Base-by-base conservation (phyloP, 2,797 vertebrate species). In the Rhinogobio ventralis region DNA sequence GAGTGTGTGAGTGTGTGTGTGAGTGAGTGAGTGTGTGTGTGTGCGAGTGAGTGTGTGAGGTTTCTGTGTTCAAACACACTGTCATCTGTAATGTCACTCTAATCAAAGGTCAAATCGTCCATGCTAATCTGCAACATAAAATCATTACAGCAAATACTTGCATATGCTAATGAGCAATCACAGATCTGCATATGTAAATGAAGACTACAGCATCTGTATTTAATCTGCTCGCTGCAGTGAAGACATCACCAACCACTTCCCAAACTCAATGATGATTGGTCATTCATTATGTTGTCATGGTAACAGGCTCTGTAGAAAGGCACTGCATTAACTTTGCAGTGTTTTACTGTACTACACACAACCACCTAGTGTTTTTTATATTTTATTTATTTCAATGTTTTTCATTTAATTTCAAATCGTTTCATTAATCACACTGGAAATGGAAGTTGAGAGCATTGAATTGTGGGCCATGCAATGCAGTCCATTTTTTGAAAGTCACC, bases 31-130 rank as follows among this genome's bases (percentile, higher is more conserved):
- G 39, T 42, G 7, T 9, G 39, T 9, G 39, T 42, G 39, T 9
- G 8, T 9, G 39, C 1, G 7, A 36, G 51, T 81, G 55, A 74
- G 73, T 79, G n/a, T 39, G 33, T 49, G 62, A 39, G 53, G 2
- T n/a, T 73, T 42, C 39, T 23, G 20, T 75, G 73, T 75, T 33
- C 55, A 57, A 57, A n/a, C 79, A 85, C 71, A 81, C 81, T 60
- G 79, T 42, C 30, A 13, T 64, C 51, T 39, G 73, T 13, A 57
- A n/a, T 20, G 11, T 36, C 49, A 53, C 28, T 74, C 28, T 9
- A 53, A 33, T 53, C 72, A 74, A 14, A 74, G 72, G 19, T 23
- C 10, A 7, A 5, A 13, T 10, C 2, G 5, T 36, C 5, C 5
- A 2, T 30, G 9, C 9, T 53, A 30, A 67, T 15, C 19, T 33